Conservation (phyloP, 2,888 invertebrate species). For the Malthinus seriepunctatus region DNA sequence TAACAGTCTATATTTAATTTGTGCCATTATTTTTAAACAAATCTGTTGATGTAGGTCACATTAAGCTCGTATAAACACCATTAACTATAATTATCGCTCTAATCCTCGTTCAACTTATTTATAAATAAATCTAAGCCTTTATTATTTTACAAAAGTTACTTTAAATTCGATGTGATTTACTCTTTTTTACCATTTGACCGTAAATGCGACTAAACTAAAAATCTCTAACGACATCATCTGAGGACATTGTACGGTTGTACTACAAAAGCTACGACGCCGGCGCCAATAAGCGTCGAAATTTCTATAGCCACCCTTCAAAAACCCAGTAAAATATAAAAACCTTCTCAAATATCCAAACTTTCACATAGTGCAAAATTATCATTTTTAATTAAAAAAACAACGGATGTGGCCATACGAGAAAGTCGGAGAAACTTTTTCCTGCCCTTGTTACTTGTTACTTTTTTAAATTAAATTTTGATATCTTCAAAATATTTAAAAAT, state of each 20-base stretch:
- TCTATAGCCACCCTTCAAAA: not conserved
- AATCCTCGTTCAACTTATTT: conserved; percentile 7
- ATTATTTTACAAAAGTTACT: too few relatives aligned
- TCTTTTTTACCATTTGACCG: not conserved
- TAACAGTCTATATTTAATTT: conserved; percentile 27
- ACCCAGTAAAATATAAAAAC: not conserved
- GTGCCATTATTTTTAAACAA: conserved; percentile 37
- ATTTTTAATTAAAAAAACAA: not conserved
- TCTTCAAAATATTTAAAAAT: too few relatives aligned
- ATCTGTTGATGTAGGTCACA: conserved; percentile 45
- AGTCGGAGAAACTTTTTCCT: too few relatives aligned
- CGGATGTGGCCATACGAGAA: too few relatives aligned
- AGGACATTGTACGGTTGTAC: not conserved
- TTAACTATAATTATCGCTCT: conserved; percentile 5
- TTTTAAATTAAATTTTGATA: too few relatives aligned
- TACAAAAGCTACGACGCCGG: conserved; percentile 26
- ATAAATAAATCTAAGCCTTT: not conserved
- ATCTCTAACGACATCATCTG: too few relatives aligned
- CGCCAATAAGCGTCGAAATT: conserved; percentile 21
- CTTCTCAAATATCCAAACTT: not conserved
- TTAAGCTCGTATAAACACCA: conserved; percentile 24
- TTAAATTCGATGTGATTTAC: too few relatives aligned
- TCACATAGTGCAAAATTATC: not conserved
- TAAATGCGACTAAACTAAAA: too few relatives aligned
- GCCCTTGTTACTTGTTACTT: too few relatives aligned